Percentiles rank a stretch among this genome's conserved stretches.
Evolutionary conservation across 2,888 invertebrate genomes (phyloP).

Genomic region (Drosophila nigricruria): DNA sequence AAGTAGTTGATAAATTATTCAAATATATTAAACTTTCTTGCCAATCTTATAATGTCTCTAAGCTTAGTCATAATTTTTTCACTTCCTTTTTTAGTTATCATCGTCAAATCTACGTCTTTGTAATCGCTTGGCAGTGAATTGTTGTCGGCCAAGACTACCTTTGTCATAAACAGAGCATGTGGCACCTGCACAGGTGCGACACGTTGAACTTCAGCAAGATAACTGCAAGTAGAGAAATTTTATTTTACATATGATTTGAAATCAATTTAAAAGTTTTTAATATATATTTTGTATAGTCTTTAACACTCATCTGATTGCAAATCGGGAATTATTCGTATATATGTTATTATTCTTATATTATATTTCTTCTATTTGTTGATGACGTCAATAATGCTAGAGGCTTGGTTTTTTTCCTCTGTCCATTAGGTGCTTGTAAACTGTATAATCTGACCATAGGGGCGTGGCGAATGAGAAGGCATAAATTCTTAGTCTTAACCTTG

Average conservation of each 20-base stretch:
- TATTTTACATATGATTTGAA: too few relatives aligned
- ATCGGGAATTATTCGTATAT: not conserved
- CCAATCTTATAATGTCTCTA: slow-evolving; percentile 68
- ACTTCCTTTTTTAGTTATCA: slow-evolving; percentile 74
- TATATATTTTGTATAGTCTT: too few relatives aligned
- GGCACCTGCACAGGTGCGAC: slow-evolving; percentile 85
- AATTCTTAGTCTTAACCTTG: not conserved
- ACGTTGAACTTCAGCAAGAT: slow-evolving; percentile 84
- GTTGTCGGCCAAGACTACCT: slow-evolving; percentile 86
- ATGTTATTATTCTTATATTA: not conserved
- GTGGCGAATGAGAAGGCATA: not conserved
- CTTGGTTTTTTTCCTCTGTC: not conserved
- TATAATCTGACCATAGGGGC: not conserved
- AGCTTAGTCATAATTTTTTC: slow-evolving; percentile 61
- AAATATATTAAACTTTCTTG: slow-evolving; percentile 77
- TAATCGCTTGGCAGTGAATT: slow-evolving; percentile 85
- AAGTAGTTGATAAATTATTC: slow-evolving; percentile 31
- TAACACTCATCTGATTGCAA: not conserved
- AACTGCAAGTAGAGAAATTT: slow-evolving; percentile 65
- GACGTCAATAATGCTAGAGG: not conserved
- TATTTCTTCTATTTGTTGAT: not conserved
- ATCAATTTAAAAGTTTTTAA: too few relatives aligned
- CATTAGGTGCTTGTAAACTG: too few relatives aligned
- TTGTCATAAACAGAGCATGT: slow-evolving; percentile 86
- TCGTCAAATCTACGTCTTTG: slow-evolving; percentile 85